Conservation (phyloP, 1,140 invertebrate species). For the Colletes gigas region DNA sequence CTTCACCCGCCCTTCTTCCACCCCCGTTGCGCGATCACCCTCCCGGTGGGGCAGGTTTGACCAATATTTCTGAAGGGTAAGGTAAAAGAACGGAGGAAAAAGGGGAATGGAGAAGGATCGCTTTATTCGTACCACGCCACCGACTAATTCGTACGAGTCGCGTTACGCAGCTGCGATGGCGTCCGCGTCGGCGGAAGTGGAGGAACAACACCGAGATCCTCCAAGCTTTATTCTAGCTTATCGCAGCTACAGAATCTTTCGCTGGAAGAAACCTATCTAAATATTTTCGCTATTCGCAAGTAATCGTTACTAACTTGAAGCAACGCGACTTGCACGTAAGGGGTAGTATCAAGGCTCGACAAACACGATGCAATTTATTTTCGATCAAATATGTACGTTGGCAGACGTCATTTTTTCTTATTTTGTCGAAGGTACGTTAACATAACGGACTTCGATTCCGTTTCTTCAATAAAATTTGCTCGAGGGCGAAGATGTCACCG, state of each 20-base stretch:
- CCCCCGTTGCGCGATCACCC: constrained; percentile 55
- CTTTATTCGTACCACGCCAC: constrained; percentile 43
- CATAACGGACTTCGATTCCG: constrained; percentile 24
- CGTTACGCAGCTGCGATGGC: constrained; percentile 53
- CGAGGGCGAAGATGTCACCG: not conserved
- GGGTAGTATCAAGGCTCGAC: no score
- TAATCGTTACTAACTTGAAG: not conserved
- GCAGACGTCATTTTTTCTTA: not conserved
- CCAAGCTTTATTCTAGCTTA: not conserved
- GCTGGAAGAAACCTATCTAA: no score
- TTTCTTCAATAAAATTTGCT: constrained; percentile 8
- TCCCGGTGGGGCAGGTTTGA: constrained; percentile 55
- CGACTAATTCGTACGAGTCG: constrained; percentile 51
- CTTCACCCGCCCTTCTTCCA: constrained; percentile 33
- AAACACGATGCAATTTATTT: not conserved
- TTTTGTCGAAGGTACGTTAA: not conserved
- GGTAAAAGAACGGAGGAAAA: constrained; percentile 18
- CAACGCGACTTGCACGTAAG: not conserved
- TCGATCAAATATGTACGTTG: not conserved
- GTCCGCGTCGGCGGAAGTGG: constrained; percentile 8
- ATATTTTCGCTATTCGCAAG: no score
- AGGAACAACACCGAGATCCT: not conserved
- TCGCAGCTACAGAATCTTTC: no score
- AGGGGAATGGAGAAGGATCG: constrained; percentile 23
- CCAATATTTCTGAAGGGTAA: constrained; percentile 62